Base-by-base conservation (phyloP, 2,888 invertebrate genomes). In the Minunthozetes semirufus region DNA sequence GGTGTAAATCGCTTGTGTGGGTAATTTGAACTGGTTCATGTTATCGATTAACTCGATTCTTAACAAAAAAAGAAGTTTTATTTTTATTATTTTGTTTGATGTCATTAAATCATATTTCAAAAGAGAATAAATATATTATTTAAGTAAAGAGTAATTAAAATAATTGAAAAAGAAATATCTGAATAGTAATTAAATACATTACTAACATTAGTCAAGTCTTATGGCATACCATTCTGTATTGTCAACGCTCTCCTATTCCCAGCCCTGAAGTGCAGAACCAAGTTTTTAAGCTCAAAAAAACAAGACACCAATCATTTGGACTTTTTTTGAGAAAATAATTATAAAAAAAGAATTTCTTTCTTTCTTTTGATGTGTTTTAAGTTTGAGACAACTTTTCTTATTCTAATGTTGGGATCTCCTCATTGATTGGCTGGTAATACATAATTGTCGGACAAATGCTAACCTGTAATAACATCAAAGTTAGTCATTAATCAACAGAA, bases 401-500 rank as follows among this genome's bases (percentile, higher is more conserved):
- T 46, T 70, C 46, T 70, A 48, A 70, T 70, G 46, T 17, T 22
- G 46, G 33, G 27, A 61, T 38, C 19, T 38, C 17, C 15, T 22
- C 38, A 42, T 48, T 72, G 72, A 72, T 72, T 72, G 72, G 72
- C 59, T 59, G 56, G 70, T 72, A 72, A 72, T 72, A 72, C 56
- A 59, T 72, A 72, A 72, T 72, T 72, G 72, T 72, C 56, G 48
- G 50, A 72, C 72, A 72, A 72, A 72, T 72, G 72, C 53, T 72
- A 72, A 72, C 72, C 72, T 72, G 72, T 72, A 72, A 72, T 72
- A 72, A 72, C 72, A 72, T 72, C 48, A 72, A 72, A 46, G 72
- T 59, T 56, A 72, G 72, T 59, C 72, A 72, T 72, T 72, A 72
- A 72, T 72, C 72, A 72, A 56, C 56, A 72, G n/a, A 72, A 72